Base-by-base conservation (phyloP, 2,113 vertebrate genomes). In the Platysteira castanea region DNA sequence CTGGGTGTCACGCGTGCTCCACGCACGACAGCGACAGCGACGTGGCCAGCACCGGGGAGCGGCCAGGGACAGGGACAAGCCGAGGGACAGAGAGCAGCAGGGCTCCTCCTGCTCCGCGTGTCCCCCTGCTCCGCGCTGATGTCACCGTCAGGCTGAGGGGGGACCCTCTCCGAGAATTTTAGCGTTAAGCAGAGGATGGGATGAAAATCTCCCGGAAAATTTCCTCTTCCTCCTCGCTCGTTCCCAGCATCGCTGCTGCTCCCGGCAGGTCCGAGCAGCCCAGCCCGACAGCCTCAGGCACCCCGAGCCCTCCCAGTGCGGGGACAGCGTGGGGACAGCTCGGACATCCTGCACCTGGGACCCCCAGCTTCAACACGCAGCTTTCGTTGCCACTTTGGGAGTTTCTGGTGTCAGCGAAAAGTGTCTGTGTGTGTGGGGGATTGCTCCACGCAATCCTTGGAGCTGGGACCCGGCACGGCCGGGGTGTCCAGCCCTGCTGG, bases 1-100 rank as follows among this genome's bases (percentile, higher is more conserved):
- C 95, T 59, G 77, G 96, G 90, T 95, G 96, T 95, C 96, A 81
- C 27, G 3, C 50, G 77, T 35, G 73, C 81, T 96, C 96, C 95
- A 96, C 54, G 50, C 17, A 49, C 8, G 2, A 1, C 56, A 20
- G 44, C 19, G 21, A 23, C 64, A 57, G 67, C 10, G n/a, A 7
- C 83, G 9, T 0, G 19, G 28, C 14, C 44, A 20, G 37, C 41
- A 1, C 6, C 15, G 3, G 33, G 41, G 20, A 37, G 35, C 4
- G 22, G 21, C 15, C 33, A 0, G 33, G 49, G 23, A 22, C 19
- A 8, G 15, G 47, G 61, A 23, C 10, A 7, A 42, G 26, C 14
- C 8, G 15, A 18, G 67, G 20, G 7, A 7, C n/a, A 3, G 42
- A 7, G 33, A 11, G 22, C 8, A 63, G 24, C 63, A 2, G 44